Conservation (phyloP, 2,797 vertebrate genomes). For the Enteromius thamalakanensis region DNA sequence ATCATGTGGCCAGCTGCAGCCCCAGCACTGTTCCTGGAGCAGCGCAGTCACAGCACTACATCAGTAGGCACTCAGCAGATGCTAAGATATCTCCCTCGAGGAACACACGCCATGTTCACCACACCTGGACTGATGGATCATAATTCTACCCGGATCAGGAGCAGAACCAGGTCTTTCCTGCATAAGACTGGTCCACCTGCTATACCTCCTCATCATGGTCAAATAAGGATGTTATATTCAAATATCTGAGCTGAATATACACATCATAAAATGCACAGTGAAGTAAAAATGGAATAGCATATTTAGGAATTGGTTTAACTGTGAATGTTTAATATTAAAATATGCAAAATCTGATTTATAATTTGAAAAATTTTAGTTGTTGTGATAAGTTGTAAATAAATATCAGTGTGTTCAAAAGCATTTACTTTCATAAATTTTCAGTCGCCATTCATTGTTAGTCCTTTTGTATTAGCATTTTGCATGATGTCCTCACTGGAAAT, state of each 20-base stretch:
- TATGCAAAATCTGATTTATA: no score
- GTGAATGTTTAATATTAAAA: neutral
- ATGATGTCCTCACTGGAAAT: slow-evolving; percentile 44
- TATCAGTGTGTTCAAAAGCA: neutral
- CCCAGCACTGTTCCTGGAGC: slow-evolving; percentile 26
- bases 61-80: slow-evolving; percentile 75
- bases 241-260: neutral
- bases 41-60: slow-evolving; percentile 55
- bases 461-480: slow-evolving; percentile 41
- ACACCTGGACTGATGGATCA: slow-evolving; percentile 67
- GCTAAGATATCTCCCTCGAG: slow-evolving; percentile 70
- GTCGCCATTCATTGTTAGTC: slow-evolving; percentile 14
- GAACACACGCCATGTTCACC: slow-evolving; percentile 61
- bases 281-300: neutral
- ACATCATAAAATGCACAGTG: neutral
- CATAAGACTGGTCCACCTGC: neutral
- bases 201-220: neutral
- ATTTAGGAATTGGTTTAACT: neutral
- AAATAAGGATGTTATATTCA: neutral
- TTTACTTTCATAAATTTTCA: neutral
- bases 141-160: slow-evolving; percentile 45
- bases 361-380: no score
- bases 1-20: slow-evolving; percentile 51
- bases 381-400: no score
- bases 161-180: slow-evolving; percentile 16